These are phyloP conservation scores for Drosophila nasuta DNA, from an alignment of 1,140 invertebrate genomes.

Conservation along the genomic window DNA sequence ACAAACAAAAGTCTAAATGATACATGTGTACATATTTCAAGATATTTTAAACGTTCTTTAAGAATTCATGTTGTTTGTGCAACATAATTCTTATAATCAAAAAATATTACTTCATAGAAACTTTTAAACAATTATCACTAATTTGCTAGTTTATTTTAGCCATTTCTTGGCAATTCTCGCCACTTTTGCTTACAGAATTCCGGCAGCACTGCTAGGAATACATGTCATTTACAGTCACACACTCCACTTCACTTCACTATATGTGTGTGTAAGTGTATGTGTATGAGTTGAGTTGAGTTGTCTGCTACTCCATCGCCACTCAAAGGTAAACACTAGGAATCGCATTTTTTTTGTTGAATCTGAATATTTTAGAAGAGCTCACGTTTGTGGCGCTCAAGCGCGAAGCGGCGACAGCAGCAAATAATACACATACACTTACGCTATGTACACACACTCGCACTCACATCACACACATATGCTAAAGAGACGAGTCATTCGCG, in stretches of 20 bases:
- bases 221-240: slow-evolving; percentile 56
- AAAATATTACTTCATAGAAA: too few relatives aligned
- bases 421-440: slow-evolving; percentile 16
- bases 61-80: too few relatives aligned
- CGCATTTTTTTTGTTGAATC: slow-evolving; percentile 30
- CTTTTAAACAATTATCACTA: too few relatives aligned
- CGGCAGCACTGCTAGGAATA: slow-evolving; percentile 24
- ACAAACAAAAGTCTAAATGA: too few relatives aligned
- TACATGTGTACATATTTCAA: too few relatives aligned
- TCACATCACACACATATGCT: slow-evolving; percentile 7
- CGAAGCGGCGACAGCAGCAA: slow-evolving; percentile 34
- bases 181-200: too few relatives aligned
- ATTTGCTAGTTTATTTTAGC: too few relatives aligned
- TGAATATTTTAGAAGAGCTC: slow-evolving; percentile 46
- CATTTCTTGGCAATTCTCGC: too few relatives aligned
- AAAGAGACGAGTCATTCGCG: slow-evolving; percentile 54
- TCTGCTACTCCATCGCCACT: slow-evolving; percentile 60
- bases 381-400: slow-evolving; percentile 59
- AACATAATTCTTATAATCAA: too few relatives aligned
- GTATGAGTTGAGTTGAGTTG: slow-evolving; percentile 26
- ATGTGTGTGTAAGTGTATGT: slow-evolving; percentile 10
- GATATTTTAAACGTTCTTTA: too few relatives aligned
- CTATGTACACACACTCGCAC: too few relatives aligned
- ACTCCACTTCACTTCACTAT: background rate
- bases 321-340: slow-evolving; percentile 53